Evolutionary conservation across 2,113 vertebrate genomes (phyloP), one percentile per base, ranked within the genome.

Genomic region (Rhinoderma darwinii): DNA sequence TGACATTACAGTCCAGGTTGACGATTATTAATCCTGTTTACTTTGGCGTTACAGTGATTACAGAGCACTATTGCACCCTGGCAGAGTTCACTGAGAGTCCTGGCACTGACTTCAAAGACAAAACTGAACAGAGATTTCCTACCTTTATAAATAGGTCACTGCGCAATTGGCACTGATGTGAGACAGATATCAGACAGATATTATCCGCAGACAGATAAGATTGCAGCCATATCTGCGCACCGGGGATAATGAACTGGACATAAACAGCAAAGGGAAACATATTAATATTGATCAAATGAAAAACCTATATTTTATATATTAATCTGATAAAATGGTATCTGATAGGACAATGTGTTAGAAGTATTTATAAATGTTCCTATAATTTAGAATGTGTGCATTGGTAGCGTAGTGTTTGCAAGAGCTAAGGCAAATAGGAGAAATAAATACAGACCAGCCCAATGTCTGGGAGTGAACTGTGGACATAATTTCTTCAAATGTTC

Each of bases 391-490:
- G 77, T 86, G 77, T 86, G 76, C 14, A 51, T 80, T 86, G 77
- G 77, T 70, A 72, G 77, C 43, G 84, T 86, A n/a, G 35, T 86
- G 35, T 86, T 86, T 86, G 76, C 84, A 25, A 15, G 30, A 86
- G 41, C 74, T 51, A 79, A 86, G 41, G 47, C 76, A 86, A 86
- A 86, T n/a, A 86, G 20, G 30, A 39, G 76, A 81, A 80, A 56
- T 86, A 86, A 86, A 86, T 80, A 86, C 47, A 72, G 84, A 80
- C 84, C 84, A 86, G 50, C 84, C 84, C 84, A 70, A 41, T 20
- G 63, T 50, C 37, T 72, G 76, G 84, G 84, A 86, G 76, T 35
- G 76, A 86, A 86, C 70, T 32, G 27, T 50, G 44, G 27, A 86
- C 76, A 86, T 86, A 73, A 72, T 50, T 68, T 47, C 74, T 78